A percentile compares a stretch with the other conserved stretches of the same genome.
Conservation (phyloP, 2,113 vertebrate genomes). For the Brachionichthys hirsutus region DNA sequence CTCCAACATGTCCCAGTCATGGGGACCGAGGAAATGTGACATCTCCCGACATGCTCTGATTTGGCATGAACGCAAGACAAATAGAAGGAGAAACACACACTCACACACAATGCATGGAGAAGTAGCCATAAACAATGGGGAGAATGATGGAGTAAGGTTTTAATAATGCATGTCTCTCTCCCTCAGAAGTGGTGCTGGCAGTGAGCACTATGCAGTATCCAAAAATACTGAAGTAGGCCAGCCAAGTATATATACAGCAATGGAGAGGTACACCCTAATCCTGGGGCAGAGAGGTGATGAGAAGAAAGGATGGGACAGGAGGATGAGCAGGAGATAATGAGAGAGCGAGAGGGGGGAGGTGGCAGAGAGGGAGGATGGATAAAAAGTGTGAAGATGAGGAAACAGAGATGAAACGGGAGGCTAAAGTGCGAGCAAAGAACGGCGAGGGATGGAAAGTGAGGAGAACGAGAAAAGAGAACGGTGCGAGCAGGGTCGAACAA, state of each 20-base stretch:
- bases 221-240: constrained; percentile 67
- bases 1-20: constrained; percentile 6
- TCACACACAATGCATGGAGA: constrained; percentile 6
- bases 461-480: background rate
- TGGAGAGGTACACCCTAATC: constrained; percentile 35
- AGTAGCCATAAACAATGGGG: constrained; percentile 21
- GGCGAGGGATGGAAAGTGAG: too few species aligned
- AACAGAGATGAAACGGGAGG: constrained; percentile 21
- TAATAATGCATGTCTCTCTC: constrained; percentile 53
- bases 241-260: constrained; percentile 35
- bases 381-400: constrained; percentile 3
- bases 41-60: background rate
- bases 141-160: constrained; percentile 35
- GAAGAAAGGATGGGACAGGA: constrained; percentile 21
- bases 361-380: background rate
- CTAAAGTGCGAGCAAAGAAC: constrained; percentile 14
- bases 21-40: background rate
- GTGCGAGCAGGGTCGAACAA: background rate
- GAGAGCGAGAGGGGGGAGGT: constrained; percentile 12
- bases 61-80: constrained; percentile 16
- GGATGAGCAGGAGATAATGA: constrained; percentile 12
- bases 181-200: constrained; percentile 31
- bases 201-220: constrained; percentile 13
- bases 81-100: constrained; percentile 4
- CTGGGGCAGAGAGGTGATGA: constrained; percentile 19